phyloP scores from a whole-genome alignment of 30 jellyfish, hydroid and myxozoan genomes.

The Catostylus mosaicus region DNA sequence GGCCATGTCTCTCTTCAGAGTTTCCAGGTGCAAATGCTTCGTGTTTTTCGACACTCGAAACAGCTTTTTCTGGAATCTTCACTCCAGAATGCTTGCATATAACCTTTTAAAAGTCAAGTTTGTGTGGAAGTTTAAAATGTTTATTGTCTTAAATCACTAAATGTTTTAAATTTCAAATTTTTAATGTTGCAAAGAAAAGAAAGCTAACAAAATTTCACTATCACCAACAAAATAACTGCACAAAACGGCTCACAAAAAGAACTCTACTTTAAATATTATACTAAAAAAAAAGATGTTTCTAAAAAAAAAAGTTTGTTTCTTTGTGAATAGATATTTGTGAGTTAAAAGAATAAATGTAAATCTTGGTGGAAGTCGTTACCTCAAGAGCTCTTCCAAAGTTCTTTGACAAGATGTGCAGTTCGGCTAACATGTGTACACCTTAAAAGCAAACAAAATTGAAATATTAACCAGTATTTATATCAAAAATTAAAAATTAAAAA shows the following conservation, averaged over 20 bases:
- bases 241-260: too few species aligned
- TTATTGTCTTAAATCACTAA: too few species aligned
- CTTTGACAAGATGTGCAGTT: slow-evolving; percentile 33
- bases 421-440: slow-evolving; percentile 54
- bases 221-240: too few species aligned
- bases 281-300: too few species aligned
- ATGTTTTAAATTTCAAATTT: too few species aligned
- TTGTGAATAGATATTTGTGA: too few species aligned
- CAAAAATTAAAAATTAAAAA: neutral
- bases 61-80: slow-evolving; percentile 2
- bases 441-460: neutral
- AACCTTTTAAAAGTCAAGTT: slow-evolving; percentile 7
- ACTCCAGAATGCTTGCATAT: slow-evolving; percentile 32
- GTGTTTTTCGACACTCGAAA: neutral
- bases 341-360: too few species aligned
- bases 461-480: neutral
- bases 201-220: too few species aligned
- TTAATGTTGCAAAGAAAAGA: too few species aligned
- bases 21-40: neutral
- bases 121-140: neutral
- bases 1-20: neutral
- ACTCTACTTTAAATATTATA: too few species aligned
- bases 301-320: too few species aligned
- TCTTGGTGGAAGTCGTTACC: too few species aligned
- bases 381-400: slow-evolving; percentile 42